These are phyloP conservation scores for Abrostola triplasia DNA, from an alignment of 2,888 invertebrate species.

Conservation along the genomic window DNA sequence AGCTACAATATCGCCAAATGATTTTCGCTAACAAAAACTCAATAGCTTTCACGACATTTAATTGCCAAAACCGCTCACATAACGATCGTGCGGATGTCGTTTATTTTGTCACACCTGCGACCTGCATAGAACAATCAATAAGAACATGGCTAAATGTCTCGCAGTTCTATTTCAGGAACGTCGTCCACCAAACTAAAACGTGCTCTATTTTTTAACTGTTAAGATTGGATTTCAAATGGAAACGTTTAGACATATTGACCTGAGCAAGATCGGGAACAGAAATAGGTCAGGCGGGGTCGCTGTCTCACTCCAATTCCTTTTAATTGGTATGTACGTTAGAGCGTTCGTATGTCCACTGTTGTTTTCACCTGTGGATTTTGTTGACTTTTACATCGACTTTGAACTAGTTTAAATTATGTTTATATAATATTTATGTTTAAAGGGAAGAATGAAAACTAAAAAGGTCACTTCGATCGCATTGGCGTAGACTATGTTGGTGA, in stretches of 20 bases:
- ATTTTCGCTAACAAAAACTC: no score
- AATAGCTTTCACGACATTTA: not conserved
- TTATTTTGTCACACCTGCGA: constrained; percentile 54
- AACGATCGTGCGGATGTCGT: constrained; percentile 16
- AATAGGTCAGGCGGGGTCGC: constrained; percentile 80
- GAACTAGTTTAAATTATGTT: not conserved
- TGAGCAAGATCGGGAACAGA: constrained; percentile 70
- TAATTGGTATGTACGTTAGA: constrained; percentile 65
- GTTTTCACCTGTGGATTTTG: constrained; percentile 59
- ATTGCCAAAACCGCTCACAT: constrained; percentile 11
- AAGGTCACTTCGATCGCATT: not conserved
- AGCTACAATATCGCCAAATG: no score
- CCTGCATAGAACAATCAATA: constrained; percentile 73
- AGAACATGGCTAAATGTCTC: constrained; percentile 70
- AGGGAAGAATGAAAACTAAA: not conserved
- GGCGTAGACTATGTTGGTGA: not conserved
- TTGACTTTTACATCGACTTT: constrained; percentile 1
- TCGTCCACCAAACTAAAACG: constrained; percentile 20
- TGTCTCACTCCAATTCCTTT: constrained; percentile 76
- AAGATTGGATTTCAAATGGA: constrained; percentile 54
- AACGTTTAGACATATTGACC: constrained; percentile 64
- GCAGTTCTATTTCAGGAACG: constrained; percentile 74
- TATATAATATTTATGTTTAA: not conserved
- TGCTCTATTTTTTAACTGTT: constrained; percentile 20
- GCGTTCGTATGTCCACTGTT: constrained; percentile 41